Evolutionary conservation across 2,888 invertebrate species (phyloP), one percentile per base, ranked within the genome.

Genomic region (Synanthedon tipuliformis): DNA sequence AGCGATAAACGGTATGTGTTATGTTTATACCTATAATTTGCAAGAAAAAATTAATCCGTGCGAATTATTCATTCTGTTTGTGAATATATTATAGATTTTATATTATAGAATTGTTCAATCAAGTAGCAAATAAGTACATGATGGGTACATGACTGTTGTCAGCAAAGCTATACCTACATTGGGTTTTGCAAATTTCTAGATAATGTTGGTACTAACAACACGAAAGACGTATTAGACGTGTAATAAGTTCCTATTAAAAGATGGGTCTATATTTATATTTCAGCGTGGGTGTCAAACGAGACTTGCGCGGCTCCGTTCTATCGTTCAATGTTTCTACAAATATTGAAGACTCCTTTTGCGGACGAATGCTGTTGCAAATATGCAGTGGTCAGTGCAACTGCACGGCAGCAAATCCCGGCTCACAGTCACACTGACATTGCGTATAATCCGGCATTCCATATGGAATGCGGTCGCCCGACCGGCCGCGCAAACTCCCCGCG

Each of bases 381-480:
- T 69, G 69, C 66, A 71, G 57, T 34, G 34, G 61, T 56, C 58
- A 56, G 55, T 56, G 64, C 63, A 64, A 62, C 68, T 66, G 23
- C 64, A 16, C 64, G 68, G 65, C 64, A 63, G 61, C 63, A 59
- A 71, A 69, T 69, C 68, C 65, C 63, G 63, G 79, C 75, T 78
- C 79, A 79, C 79, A 81, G 75, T 78, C 79, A 79, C 79, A 84
- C 82, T 86, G 85, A 86, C 86, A 86, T 85, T 85, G 86, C 83
- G 74, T 85, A 76, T 75, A 79, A 79, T 83, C 85, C 81, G 82
- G 81, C 81, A 86, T 82, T 78, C 79, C 83, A 75, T 77, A 79
- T 77, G 86, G 86, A 87, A 87, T 86, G 87, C 84, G 85, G 86
- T 82, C 86, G 85, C 70, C 63, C 71, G 73, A 72, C 83, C 81